Percentiles rank a stretch among this genome's conserved stretches.
Evolutionary conservation across 2,888 invertebrate species (phyloP).

Genomic region (Spilarctia lutea): DNA sequence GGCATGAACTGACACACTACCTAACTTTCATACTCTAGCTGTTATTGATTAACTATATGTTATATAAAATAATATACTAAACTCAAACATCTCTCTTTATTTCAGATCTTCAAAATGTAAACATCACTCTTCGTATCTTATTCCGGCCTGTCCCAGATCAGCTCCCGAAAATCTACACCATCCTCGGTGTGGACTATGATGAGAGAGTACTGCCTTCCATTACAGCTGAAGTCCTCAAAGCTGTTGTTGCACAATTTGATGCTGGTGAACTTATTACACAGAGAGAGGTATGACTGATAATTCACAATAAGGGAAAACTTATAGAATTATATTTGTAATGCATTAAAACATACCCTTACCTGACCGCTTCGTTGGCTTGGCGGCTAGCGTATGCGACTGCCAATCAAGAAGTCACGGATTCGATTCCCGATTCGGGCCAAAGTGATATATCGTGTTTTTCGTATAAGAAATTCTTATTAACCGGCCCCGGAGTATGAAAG

Average conservation of each 20-base stretch:
- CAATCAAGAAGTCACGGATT: too few species aligned
- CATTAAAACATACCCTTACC: too few species aligned
- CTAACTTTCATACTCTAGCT: too few species aligned
- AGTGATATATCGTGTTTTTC: too few species aligned
- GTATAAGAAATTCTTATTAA: too few species aligned
- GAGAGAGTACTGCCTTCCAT: conserved; percentile 99
- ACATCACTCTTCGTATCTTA: conserved; percentile 98
- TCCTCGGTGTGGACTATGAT: conserved; percentile 98
- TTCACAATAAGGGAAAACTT: too few species aligned
- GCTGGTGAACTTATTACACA: conserved; percentile 99
- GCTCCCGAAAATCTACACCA: conserved; percentile 97
- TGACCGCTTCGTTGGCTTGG: too few species aligned
- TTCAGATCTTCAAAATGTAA: conserved; percentile 99
- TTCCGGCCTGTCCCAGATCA: conserved; percentile 98
- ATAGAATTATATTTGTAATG: too few species aligned
- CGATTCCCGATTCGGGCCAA: too few species aligned
- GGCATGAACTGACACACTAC: too few species aligned
- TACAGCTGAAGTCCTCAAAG: conserved; percentile 99
- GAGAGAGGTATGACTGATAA: conserved; percentile 90
- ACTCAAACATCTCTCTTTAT: conserved; percentile 47
- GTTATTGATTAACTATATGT: not conserved
- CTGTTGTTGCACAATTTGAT: conserved; percentile 99
- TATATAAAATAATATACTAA: not conserved
- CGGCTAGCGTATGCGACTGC: too few species aligned
- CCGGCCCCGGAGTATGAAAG: too few species aligned